phyloP scores from a whole-genome alignment of 2,888 invertebrate species.

The Eristalinus sepulchralis region DNA sequence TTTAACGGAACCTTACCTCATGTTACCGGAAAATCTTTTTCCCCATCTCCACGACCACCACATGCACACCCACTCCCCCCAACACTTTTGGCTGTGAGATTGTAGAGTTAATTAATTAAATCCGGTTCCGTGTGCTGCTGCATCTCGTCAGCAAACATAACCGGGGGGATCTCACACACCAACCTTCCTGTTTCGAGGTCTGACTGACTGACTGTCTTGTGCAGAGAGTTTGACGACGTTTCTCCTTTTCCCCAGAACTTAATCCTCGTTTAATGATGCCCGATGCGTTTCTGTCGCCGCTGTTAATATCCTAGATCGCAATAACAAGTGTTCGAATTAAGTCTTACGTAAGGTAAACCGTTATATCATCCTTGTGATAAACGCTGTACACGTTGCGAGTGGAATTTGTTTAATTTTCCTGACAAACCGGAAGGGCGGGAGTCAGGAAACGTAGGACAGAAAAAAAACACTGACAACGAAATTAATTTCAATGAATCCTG shows the following conservation, averaged over 20 bases:
- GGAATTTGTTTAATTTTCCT: constrained; percentile 24
- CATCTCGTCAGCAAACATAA: constrained; percentile 12
- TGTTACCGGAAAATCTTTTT: background rate
- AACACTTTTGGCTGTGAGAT: constrained; percentile 1
- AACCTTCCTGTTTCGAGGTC: background rate
- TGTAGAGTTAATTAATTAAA: constrained; percentile 50
- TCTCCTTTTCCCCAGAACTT: background rate
- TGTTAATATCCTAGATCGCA: background rate
- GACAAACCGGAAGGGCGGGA: background rate
- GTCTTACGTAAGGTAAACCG: background rate
- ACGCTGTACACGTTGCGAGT: constrained; percentile 28
- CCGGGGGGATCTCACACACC: background rate
- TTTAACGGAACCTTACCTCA: background rate
- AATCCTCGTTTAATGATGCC: background rate
- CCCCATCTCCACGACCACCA: background rate
- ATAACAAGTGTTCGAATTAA: background rate
- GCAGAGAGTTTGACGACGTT: background rate
- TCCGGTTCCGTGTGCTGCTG: constrained; percentile 1
- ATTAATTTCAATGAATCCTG: constrained; percentile 35
- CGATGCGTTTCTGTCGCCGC: background rate
- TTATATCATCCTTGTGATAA: background rate
- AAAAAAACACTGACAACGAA: constrained; percentile 2
- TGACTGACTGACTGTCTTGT: background rate
- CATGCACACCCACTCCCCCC: background rate
- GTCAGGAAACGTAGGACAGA: background rate